A percentile compares a stretch with the other conserved stretches of the same genome.
Evolutionary conservation across 2,113 vertebrate species (phyloP).

Genomic region (Desmodus rotundus): DNA sequence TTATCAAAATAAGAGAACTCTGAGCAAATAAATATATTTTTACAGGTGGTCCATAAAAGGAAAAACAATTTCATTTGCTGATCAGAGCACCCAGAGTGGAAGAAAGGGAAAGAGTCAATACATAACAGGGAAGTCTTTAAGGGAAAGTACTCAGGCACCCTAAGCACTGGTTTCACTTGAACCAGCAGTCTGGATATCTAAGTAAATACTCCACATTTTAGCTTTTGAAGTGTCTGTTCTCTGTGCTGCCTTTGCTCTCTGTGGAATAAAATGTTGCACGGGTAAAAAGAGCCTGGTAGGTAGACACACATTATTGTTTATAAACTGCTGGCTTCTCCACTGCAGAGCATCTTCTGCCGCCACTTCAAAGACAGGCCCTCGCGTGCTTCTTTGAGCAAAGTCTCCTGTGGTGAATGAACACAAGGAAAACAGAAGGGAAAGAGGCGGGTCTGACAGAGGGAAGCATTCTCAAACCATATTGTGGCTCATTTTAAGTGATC

Average conservation of each 20-base stretch:
- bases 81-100: background rate
- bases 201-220: background rate
- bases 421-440: background rate
- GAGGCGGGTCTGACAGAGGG: background rate
- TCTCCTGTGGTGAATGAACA: background rate
- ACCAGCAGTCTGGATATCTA: background rate
- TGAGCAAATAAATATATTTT: background rate
- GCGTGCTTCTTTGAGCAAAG: background rate
- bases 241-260: conserved; percentile 30
- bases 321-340: background rate
- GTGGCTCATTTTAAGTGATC: background rate
- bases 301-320: conserved; percentile 9
- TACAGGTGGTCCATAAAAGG: background rate
- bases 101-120: background rate
- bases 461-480: background rate
- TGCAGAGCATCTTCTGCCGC: background rate
- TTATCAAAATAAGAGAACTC: background rate
- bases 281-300: background rate
- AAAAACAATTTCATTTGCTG: background rate
- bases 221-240: conserved; percentile 1
- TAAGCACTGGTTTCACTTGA: background rate
- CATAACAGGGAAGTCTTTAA: background rate
- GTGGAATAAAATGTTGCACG: background rate
- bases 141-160: background rate
- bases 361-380: background rate